Evolutionary conservation across 1,140 invertebrate species (phyloP).

Genomic region (Caenorhabditis remanei): DNA sequence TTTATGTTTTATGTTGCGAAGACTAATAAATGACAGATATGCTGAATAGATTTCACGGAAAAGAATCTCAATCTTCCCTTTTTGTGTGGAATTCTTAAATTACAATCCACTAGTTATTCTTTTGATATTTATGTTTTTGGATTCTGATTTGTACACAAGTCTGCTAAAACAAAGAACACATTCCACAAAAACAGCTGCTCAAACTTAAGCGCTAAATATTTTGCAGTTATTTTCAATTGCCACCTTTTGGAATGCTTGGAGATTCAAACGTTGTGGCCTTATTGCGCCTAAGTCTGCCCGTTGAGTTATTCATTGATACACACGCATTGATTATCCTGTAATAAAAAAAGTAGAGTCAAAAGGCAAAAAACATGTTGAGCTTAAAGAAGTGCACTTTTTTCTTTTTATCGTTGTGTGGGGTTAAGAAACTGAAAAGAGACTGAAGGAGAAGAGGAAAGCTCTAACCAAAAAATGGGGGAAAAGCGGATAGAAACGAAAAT

Average conservation of each 20-base stretch:
- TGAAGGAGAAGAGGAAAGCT: background rate
- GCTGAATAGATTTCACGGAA: no score
- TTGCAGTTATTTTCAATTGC: background rate
- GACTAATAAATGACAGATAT: no score
- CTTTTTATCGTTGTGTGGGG: background rate
- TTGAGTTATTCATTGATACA: slow-evolving; percentile 47
- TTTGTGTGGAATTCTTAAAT: no score
- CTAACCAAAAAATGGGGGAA: slow-evolving; percentile 14
- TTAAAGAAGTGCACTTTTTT: background rate
- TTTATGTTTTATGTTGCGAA: background rate
- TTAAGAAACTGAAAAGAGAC: slow-evolving; percentile 2
- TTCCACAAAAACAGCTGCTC: background rate
- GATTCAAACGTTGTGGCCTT: slow-evolving; percentile 50
- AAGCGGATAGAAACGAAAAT: slow-evolving; percentile 42
- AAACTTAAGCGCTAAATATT: background rate
- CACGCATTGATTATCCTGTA: slow-evolving; percentile 3
- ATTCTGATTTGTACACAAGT: background rate
- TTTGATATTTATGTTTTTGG: background rate
- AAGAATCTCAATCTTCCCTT: no score
- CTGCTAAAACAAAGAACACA: background rate
- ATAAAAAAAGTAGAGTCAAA: background rate
- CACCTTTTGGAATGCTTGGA: slow-evolving; percentile 51
- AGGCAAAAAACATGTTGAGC: background rate
- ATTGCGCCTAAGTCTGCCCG: slow-evolving; percentile 49
- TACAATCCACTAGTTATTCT: background rate